A percentile compares a stretch with the other conserved stretches of the same genome.
phyloP scores from a whole-genome alignment of 1,140 invertebrate species.

The Pectinophora gossypiella region DNA sequence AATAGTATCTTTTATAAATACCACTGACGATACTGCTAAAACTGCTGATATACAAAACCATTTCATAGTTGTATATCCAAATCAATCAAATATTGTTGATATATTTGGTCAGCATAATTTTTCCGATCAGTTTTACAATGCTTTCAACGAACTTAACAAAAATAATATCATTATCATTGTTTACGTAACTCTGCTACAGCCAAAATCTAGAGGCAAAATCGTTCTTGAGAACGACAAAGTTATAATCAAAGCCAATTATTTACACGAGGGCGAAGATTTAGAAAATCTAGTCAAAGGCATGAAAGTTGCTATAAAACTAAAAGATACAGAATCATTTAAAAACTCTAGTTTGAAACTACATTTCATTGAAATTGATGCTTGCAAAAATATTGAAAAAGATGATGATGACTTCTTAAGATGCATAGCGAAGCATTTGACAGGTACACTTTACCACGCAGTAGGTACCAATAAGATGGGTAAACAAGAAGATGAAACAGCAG shows the following conservation, averaged over 20 bases:
- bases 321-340: background rate
- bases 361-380: background rate
- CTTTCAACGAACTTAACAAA: background rate
- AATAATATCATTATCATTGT: background rate
- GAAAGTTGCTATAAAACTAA: background rate
- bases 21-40: background rate
- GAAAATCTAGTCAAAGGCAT: background rate
- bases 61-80: background rate
- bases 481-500: constrained; percentile 59
- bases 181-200: background rate
- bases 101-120: background rate
- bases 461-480: background rate
- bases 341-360: background rate
- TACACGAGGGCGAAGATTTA: background rate
- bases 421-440: background rate
- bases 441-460: background rate
- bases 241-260: background rate
- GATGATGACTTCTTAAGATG: background rate
- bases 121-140: background rate
- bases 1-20: background rate
- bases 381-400: background rate
- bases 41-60: background rate
- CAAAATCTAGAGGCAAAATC: background rate
- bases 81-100: background rate
- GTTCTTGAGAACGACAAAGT: background rate